Evolutionary conservation across 2,113 vertebrate species (phyloP), one percentile per base, ranked within the genome.

Genomic region (Montifringilla adamsi): DNA sequence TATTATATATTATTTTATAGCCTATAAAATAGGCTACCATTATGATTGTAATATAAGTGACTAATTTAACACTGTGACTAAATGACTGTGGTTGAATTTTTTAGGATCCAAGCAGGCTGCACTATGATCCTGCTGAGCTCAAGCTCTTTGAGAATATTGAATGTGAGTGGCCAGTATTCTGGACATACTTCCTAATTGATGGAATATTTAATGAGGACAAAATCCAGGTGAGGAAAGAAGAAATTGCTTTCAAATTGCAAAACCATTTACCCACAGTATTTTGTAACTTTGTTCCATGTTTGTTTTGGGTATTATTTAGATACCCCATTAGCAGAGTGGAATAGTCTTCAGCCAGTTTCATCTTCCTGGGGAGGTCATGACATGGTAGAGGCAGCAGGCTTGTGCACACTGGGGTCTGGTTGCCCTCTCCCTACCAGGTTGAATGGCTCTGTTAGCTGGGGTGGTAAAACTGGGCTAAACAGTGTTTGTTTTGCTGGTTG

Each of bases 101-200:
- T 52, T 85, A 99, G 99, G 99, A 99, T 93, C 99, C 99, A 20
- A 98, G 96, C 76, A 98, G 99, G 70, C 97, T 99, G 70, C 99
- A 99, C 96, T 99, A 99, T 70, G 99, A 99, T 94, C 99, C 99
- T 12, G 99, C 99, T 59, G 99, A 99, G 94, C 98, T 99, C 82
- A 99, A 99, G 91, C 98, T 99, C 67, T 99, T 99, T 97, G 99
- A 99, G 97, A 99, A 99, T 77, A 99, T 99, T 59, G 99, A 99
- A 96, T 99, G 99, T 85, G 99, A 99, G 79, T 99, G 99, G 99
- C 99, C 99, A 0, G 98, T 99, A 24, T 99, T 99, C 97, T 99
- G 99, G 99, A 99, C 99, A 0, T 99, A 99, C 64, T 98, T 99
- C 76, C 98, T 99, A 74, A 98, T 99, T 74, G 99, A 99, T 87